phyloP scores from a whole-genome alignment of 2,888 invertebrate species.

The Rhamphomyia laevipes region DNA sequence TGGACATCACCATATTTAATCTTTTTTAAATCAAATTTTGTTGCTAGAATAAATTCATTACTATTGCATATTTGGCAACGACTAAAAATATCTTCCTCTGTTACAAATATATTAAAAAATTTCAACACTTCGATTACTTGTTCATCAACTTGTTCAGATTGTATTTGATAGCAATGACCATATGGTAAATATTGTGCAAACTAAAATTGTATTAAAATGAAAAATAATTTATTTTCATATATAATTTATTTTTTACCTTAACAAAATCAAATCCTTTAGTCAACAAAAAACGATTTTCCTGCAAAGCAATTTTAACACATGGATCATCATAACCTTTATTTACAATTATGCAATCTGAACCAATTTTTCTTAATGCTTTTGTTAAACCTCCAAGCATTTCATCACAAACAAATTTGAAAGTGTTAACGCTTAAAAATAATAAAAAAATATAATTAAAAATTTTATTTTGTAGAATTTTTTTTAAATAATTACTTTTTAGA shows the following conservation, averaged over 20 bases:
- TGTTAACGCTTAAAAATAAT: conserved; percentile 9
- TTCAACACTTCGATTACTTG: conserved; percentile 55
- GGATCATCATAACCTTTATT: conserved; percentile 39
- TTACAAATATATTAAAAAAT: conserved; percentile 52
- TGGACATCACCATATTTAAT: neutral
- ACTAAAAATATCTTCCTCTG: conserved; percentile 53
- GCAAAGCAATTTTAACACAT: conserved; percentile 40
- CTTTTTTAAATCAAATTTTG: conserved; percentile 1
- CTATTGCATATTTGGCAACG: conserved; percentile 55
- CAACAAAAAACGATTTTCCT: conserved; percentile 44
- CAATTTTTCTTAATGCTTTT: conserved; percentile 50
- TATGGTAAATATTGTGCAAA: conserved; percentile 17
- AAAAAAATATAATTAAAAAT: neutral
- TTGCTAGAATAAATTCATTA: conserved; percentile 14
- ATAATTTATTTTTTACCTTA: conserved; percentile 25
- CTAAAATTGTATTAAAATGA: conserved; percentile 19
- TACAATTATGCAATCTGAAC: conserved; percentile 45
- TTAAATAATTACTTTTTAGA: neutral
- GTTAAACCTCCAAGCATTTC: conserved; percentile 47
- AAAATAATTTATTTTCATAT: neutral
- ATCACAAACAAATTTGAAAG: conserved; percentile 46
- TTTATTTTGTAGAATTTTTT: neutral
- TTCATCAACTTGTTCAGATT: conserved; percentile 42
- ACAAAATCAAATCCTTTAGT: conserved; percentile 41
- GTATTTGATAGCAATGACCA: conserved; percentile 41